A percentile compares a stretch with the other conserved stretches of the same genome.
phyloP scores from a whole-genome alignment of 2,797 vertebrate species.

The Falco novaeseelandiae region DNA sequence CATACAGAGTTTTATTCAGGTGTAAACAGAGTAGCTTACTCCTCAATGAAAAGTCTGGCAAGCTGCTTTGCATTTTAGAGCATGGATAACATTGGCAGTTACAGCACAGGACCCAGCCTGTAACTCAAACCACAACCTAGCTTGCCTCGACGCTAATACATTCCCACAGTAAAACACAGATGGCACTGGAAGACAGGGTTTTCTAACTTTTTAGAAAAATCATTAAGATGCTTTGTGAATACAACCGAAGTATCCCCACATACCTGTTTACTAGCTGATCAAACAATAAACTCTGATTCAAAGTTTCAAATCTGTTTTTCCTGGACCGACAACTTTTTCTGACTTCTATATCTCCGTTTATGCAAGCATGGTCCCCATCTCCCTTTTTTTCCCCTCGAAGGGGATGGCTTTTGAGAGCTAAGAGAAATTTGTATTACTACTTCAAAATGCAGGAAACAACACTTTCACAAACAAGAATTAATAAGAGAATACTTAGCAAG shows the following conservation, averaged over 20 bases:
- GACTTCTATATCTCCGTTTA: slow-evolving; percentile 95
- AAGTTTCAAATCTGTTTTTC: slow-evolving; percentile 96
- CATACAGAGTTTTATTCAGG: neutral
- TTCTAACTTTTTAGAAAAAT: neutral
- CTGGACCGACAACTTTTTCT: slow-evolving; percentile 94
- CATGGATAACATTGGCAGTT: neutral
- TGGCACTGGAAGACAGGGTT: slow-evolving; percentile 7
- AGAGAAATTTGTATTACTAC: slow-evolving; percentile 72
- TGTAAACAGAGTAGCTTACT: neutral
- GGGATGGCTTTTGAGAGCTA: slow-evolving; percentile 90
- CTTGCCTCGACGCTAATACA: neutral
- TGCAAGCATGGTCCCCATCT: slow-evolving; percentile 89
- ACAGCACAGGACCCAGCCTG: neutral
- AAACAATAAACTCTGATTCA: slow-evolving; percentile 98
- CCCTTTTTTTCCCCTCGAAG: slow-evolving; percentile 88
- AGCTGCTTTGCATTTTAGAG: neutral
- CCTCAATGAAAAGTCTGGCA: neutral
- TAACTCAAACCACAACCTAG: neutral
- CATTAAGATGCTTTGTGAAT: slow-evolving; percentile 30
- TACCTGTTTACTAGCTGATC: slow-evolving; percentile 99
- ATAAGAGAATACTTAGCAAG: slow-evolving; percentile 27
- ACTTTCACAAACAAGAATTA: slow-evolving; percentile 50
- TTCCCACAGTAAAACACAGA: neutral
- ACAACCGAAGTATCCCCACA: slow-evolving; percentile 53
- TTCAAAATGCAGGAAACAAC: slow-evolving; percentile 64